These are phyloP conservation scores for Condylura cristata DNA, from an alignment of 2,113 vertebrate species.

Conservation along the genomic window DNA sequence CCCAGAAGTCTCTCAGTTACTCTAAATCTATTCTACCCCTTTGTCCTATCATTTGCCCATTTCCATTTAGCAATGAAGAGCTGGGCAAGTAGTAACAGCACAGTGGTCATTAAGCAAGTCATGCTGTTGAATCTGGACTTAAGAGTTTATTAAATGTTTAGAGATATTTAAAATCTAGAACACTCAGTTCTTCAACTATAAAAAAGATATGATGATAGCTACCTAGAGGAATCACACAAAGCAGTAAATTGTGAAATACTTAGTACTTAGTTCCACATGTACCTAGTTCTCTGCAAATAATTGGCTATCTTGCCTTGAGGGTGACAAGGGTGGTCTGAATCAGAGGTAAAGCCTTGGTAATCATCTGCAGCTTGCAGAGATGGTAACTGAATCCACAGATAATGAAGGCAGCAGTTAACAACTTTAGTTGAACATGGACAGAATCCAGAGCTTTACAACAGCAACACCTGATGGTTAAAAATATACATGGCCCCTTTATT, in stretches of 20 bases:
- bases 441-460: background rate
- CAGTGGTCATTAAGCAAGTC: background rate
- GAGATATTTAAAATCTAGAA: background rate
- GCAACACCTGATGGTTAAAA: background rate
- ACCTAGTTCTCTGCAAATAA: background rate
- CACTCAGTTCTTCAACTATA: background rate
- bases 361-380: background rate
- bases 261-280: background rate
- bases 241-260: background rate
- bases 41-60: background rate
- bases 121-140: background rate
- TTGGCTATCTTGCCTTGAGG: background rate
- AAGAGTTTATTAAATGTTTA: background rate
- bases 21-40: background rate
- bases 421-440: background rate
- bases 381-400: background rate
- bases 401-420: background rate
- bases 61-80: background rate
- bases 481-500: background rate
- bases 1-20: background rate
- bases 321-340: background rate
- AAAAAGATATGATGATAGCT: background rate
- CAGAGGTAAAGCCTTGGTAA: background rate
- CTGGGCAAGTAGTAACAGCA: background rate
- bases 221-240: background rate